Conservation (phyloP, 2,888 invertebrate genomes). For the Blastobasis adustella region DNA sequence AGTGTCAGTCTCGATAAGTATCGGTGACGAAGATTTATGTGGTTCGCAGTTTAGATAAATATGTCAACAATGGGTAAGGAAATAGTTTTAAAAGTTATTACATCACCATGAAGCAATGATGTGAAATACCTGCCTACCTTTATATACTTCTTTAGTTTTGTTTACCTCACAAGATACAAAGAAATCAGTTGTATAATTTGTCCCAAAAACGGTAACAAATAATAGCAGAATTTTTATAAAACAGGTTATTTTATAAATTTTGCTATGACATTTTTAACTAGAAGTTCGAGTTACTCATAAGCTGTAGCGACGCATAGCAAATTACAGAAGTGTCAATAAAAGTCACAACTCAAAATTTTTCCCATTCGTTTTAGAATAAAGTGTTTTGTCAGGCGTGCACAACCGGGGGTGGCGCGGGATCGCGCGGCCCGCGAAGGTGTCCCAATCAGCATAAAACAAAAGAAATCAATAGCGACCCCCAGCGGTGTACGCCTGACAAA, state of each 20-base stretch:
- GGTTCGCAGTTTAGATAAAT: slow-evolving; percentile 12
- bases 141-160: too few relatives aligned
- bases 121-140: too few relatives aligned
- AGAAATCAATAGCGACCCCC: slow-evolving; percentile 70
- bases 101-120: too few relatives aligned
- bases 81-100: neutral
- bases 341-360: slow-evolving; percentile 34
- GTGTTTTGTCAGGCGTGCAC: slow-evolving; percentile 62
- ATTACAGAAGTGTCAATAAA: slow-evolving; percentile 18
- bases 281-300: too few relatives aligned
- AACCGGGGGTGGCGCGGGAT: slow-evolving; percentile 33
- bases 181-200: too few relatives aligned
- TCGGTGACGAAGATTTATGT: slow-evolving; percentile 60
- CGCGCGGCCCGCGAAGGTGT: slow-evolving; percentile 64
- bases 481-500: slow-evolving; percentile 61
- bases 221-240: too few relatives aligned
- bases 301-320: too few relatives aligned
- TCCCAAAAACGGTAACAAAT: too few relatives aligned
- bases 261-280: too few relatives aligned
- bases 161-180: too few relatives aligned
- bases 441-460: slow-evolving; percentile 76
- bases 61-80: neutral
- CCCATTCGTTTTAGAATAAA: slow-evolving; percentile 56
- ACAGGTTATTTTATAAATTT: too few relatives aligned
- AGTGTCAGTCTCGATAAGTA: slow-evolving; percentile 39